Percentiles rank a stretch among this genome's conserved stretches.
These are phyloP conservation scores for Madoqua kirkii DNA, from an alignment of 2,113 vertebrate species.

Conservation along the genomic window DNA sequence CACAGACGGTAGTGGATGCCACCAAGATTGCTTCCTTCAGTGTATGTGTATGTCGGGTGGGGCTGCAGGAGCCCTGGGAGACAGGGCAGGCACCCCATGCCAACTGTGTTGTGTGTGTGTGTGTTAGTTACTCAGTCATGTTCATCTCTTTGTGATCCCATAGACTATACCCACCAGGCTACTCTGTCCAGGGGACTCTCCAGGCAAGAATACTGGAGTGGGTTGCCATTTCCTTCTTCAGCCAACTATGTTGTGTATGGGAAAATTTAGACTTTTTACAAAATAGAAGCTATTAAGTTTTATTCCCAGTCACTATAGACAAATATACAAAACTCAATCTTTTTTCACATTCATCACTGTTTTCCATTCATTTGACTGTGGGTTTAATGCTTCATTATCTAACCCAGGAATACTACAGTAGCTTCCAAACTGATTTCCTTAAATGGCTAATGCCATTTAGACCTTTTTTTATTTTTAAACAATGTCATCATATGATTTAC, in stretches of 20 bases:
- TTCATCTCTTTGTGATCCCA: neutral
- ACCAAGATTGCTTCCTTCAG: neutral
- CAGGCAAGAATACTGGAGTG: neutral
- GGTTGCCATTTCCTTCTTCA: neutral
- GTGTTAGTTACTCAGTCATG: neutral
- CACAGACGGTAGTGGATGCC: fast-evolving
- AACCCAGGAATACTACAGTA: fast-evolving
- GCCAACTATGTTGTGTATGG: fast-evolving
- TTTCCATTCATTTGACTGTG: neutral
- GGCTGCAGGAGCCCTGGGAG: neutral
- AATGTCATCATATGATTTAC: neutral
- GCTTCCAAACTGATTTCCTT: neutral
- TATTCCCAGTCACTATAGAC: neutral
- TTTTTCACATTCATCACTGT: too few relatives aligned
- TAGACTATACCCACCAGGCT: neutral
- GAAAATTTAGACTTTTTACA: neutral
- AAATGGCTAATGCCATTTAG: neutral
- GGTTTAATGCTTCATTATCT: fast-evolving
- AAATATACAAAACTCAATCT: neutral
- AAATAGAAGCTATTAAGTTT: neutral
- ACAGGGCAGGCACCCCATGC: neutral
- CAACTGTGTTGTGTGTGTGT: neutral
- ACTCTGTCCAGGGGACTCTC: neutral
- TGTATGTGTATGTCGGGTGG: fast-evolving
- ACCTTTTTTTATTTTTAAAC: neutral